Evolutionary conservation across 2,797 vertebrate species (phyloP).

Genomic region (Leuciscus waleckii): DNA sequence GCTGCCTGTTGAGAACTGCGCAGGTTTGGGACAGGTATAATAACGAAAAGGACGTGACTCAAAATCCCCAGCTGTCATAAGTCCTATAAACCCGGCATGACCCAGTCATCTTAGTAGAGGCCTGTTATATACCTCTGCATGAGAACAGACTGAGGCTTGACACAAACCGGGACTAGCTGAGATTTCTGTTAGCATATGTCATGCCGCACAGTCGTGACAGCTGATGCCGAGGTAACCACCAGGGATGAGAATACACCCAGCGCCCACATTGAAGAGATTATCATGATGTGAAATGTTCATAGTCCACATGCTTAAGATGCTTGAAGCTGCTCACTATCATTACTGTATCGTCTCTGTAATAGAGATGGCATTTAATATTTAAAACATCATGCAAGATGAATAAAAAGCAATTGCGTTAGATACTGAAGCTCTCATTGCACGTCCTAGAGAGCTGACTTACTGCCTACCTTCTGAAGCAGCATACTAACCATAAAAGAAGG

Average conservation of each 20-base stretch:
- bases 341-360: constrained; percentile 7
- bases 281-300: neutral
- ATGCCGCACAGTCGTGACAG: constrained; percentile 42
- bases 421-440: neutral
- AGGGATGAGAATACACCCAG: constrained; percentile 22
- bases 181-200: constrained; percentile 51
- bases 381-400: constrained; percentile 10
- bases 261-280: constrained; percentile 24
- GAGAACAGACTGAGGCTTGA: constrained; percentile 46
- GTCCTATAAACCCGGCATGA: constrained; percentile 38
- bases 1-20: constrained; percentile 30
- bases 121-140: constrained; percentile 41
- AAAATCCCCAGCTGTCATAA: constrained; percentile 42
- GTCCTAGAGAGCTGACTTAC: neutral
- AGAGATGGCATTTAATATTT: constrained; percentile 25
- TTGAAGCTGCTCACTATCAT: constrained; percentile 18
- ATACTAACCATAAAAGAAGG: neutral
- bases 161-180: constrained; percentile 47
- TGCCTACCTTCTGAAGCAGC: neutral
- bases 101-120: constrained; percentile 40
- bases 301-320: constrained; percentile 12
- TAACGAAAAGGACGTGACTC: constrained; percentile 13
- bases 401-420: neutral
- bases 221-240: constrained; percentile 43
- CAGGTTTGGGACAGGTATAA: constrained; percentile 18